These are phyloP conservation scores for Poeciliopsis paucimaculata DNA, from an alignment of 2,797 vertebrate genomes.

Conservation along the genomic window DNA sequence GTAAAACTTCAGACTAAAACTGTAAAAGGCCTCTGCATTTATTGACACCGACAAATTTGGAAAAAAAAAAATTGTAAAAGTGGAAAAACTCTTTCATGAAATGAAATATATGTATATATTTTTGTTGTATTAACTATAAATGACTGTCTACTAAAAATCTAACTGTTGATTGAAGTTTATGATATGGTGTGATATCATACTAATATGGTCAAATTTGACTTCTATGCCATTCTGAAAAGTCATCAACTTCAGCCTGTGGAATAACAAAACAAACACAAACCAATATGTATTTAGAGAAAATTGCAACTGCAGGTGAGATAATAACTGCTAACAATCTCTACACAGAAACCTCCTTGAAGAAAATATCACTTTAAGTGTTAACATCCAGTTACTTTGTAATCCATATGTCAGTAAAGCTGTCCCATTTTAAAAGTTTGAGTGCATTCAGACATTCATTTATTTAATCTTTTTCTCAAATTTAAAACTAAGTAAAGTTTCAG, in stretches of 20 bases:
- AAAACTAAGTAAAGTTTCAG: conserved; percentile 22
- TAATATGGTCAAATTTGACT: background rate
- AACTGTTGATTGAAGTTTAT: background rate
- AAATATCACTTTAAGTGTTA: background rate
- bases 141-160: background rate
- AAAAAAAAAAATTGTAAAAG: background rate
- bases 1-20: background rate
- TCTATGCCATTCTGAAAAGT: background rate
- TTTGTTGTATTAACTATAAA: background rate
- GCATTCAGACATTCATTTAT: conserved; percentile 22
- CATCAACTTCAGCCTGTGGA: background rate
- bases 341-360: background rate
- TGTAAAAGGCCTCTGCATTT: background rate
- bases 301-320: background rate
- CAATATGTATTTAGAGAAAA: background rate
- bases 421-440: conserved; percentile 5
- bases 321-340: background rate
- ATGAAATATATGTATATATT: too few species aligned
- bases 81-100: too few species aligned
- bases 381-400: conserved; percentile 1
- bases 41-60: background rate
- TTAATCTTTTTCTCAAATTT: conserved; percentile 27
- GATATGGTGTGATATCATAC: background rate
- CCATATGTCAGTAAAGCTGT: conserved; percentile 17
- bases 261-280: background rate